phyloP scores from a whole-genome alignment of 2,113 vertebrate species.

The Callipepla squamata region DNA sequence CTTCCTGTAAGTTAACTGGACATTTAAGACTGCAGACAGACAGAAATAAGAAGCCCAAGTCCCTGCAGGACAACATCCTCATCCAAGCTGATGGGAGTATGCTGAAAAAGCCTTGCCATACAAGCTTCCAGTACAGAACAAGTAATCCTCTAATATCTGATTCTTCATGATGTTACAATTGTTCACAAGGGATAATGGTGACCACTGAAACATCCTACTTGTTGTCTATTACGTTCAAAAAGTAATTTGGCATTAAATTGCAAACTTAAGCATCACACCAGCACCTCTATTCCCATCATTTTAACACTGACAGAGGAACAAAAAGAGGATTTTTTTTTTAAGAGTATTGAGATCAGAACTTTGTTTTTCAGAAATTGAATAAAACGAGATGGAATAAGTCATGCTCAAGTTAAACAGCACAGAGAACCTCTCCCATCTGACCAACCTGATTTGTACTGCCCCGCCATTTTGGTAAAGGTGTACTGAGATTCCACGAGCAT shows the following conservation, averaged over 20 bases:
- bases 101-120: background rate
- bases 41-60: background rate
- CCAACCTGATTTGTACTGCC: background rate
- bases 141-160: accelerated
- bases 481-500: accelerated
- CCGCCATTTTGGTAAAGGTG: background rate
- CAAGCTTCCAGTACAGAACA: background rate
- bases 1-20: background rate
- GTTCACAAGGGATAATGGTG: background rate
- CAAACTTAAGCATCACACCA: background rate
- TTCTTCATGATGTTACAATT: background rate
- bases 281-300: background rate
- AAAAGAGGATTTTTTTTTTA: background rate
- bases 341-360: background rate
- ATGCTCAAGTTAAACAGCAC: background rate
- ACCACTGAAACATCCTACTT: background rate
- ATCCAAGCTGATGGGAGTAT: accelerated
- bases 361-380: background rate
- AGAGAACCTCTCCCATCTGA: background rate
- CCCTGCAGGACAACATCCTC: background rate
- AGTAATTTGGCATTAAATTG: accelerated
- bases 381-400: background rate
- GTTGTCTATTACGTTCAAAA: background rate
- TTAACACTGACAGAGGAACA: background rate
- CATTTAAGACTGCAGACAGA: background rate